A percentile compares a stretch with the other conserved stretches of the same genome.
These are phyloP conservation scores for Uropsilus gracilis DNA, from an alignment of 2,113 vertebrate species.

Conservation along the genomic window DNA sequence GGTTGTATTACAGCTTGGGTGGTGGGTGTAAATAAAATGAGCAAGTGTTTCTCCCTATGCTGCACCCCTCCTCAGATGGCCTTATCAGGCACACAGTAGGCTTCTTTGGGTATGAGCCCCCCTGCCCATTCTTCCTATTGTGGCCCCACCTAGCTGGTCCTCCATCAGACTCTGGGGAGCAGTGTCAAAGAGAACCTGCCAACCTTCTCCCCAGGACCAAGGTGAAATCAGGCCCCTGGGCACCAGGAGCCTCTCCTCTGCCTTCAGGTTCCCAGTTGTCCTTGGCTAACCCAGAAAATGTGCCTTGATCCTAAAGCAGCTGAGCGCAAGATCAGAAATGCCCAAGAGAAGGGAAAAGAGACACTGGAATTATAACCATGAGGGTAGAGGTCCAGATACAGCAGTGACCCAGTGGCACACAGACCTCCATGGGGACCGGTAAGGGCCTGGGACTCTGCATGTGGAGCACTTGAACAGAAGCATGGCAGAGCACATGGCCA, in stretches of 20 bases:
- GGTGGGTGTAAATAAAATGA: neutral
- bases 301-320: neutral
- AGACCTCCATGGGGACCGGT: fast-evolving
- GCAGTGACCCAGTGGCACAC: neutral
- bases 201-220: neutral
- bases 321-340: neutral
- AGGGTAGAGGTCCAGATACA: neutral
- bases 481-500: neutral
- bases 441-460: neutral
- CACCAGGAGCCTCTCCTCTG: neutral
- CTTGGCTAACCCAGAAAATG: neutral
- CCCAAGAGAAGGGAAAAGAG: neutral
- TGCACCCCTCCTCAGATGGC: neutral
- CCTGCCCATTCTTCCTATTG: neutral
- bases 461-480: neutral
- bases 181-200: neutral
- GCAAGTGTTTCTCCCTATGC: neutral
- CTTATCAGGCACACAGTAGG: neutral
- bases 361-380: neutral
- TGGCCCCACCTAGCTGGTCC: neutral
- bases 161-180: neutral
- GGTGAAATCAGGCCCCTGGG: neutral
- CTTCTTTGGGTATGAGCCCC: neutral
- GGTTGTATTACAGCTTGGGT: neutral
- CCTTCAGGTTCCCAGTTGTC: neutral